Evolutionary conservation across 2,113 vertebrate genomes (phyloP).

Genomic region (Marcusenius ussheri): DNA sequence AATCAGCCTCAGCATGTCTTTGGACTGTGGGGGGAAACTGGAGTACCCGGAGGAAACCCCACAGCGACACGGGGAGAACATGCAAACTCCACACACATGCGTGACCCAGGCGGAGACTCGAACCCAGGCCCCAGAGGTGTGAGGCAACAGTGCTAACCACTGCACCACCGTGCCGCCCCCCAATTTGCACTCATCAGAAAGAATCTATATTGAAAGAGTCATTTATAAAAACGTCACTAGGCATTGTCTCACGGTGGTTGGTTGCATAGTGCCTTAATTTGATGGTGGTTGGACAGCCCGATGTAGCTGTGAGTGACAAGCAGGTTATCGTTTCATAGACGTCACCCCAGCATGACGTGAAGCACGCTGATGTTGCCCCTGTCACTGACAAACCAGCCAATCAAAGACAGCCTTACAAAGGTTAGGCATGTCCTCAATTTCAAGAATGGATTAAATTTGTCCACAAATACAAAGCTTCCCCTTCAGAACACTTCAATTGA

Average conservation of each 20-base stretch:
- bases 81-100: too few species aligned
- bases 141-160: too few species aligned
- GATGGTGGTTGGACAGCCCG: not conserved
- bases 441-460: not conserved
- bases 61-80: too few species aligned
- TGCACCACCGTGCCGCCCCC: too few species aligned
- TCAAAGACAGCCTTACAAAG: not conserved
- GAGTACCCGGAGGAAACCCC: too few species aligned
- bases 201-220: too few species aligned
- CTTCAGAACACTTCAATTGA: not conserved
- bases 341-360: not conserved
- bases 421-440: not conserved
- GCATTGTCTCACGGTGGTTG: not conserved
- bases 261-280: not conserved
- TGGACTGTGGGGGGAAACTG: too few species aligned
- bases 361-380: not conserved
- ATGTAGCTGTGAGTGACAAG: not conserved
- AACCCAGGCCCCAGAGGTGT: too few species aligned
- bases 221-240: not conserved
- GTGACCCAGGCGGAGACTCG: too few species aligned
- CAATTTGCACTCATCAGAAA: not conserved
- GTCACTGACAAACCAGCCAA: not conserved
- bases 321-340: not conserved
- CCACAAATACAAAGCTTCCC: not conserved
- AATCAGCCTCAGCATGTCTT: too few species aligned